phyloP scores from a whole-genome alignment of 2,888 invertebrate species.

The Oscheius sp. region DNA sequence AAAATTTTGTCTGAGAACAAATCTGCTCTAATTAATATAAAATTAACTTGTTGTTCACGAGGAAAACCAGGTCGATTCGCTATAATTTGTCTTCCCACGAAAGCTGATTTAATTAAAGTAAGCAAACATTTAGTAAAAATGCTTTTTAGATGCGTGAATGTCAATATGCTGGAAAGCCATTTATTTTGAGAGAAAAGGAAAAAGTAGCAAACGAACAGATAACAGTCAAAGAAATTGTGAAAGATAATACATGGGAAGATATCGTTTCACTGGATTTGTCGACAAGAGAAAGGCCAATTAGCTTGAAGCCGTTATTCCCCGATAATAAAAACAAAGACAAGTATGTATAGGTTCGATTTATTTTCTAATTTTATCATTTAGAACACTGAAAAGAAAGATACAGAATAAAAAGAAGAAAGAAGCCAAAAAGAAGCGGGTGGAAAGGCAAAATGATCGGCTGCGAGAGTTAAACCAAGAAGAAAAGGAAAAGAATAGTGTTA shows the following conservation, averaged over 20 bases:
- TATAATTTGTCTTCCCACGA: slow-evolving; percentile 40
- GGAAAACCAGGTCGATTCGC: slow-evolving; percentile 47
- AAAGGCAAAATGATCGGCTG: slow-evolving; percentile 16
- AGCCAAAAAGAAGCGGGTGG: slow-evolving; percentile 36
- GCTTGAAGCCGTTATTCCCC: slow-evolving; percentile 33
- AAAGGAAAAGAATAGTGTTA: slow-evolving; percentile 25
- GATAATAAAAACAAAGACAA: slow-evolving; percentile 14
- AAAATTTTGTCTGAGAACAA: slow-evolving; percentile 3
- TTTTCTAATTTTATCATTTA: background rate
- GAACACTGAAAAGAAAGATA: slow-evolving; percentile 7
- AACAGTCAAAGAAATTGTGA: background rate
- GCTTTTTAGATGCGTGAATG: slow-evolving; percentile 5
- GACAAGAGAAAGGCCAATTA: slow-evolving; percentile 46
- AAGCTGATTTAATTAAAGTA: slow-evolving; percentile 26
- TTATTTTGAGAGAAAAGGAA: background rate
- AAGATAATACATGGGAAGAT: slow-evolving; percentile 33
- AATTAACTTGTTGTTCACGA: slow-evolving; percentile 39
- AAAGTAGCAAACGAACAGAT: background rate
- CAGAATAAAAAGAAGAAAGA: slow-evolving; percentile 30
- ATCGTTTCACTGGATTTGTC: slow-evolving; percentile 42
- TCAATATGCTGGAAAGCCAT: background rate
- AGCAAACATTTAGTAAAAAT: background rate
- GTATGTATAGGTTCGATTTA: background rate
- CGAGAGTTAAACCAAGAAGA: slow-evolving; percentile 30
- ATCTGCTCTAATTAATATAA: slow-evolving; percentile 37